phyloP scores from a whole-genome alignment of 1,140 invertebrate genomes.

The Drosophila yakuba region DNA sequence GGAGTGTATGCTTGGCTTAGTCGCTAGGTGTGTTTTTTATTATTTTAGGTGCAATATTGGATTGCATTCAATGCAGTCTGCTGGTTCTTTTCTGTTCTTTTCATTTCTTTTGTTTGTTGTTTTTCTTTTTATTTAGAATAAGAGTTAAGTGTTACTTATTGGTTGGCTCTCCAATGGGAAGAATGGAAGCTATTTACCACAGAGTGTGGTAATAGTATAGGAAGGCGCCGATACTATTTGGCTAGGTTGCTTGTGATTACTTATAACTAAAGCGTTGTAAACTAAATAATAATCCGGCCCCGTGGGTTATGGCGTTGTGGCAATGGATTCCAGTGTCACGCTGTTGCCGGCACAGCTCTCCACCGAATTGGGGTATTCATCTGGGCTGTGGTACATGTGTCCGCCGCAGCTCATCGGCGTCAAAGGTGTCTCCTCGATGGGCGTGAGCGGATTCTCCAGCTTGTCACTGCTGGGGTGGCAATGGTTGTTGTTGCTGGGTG shows the following conservation, averaged over 20 bases:
- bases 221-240: constrained; percentile 42
- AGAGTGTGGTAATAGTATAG: constrained; percentile 53
- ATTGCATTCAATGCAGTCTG: constrained; percentile 73
- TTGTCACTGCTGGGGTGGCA: constrained; percentile 3
- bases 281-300: constrained; percentile 63
- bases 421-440: constrained; percentile 21
- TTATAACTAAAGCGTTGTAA: constrained; percentile 51
- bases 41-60: constrained; percentile 37
- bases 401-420: constrained; percentile 37
- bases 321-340: constrained; percentile 46
- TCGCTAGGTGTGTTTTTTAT: constrained; percentile 12
- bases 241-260: constrained; percentile 28
- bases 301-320: constrained; percentile 59
- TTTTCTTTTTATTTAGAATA: constrained; percentile 8
- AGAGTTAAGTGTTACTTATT: neutral
- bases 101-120: neutral
- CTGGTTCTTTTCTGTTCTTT: constrained; percentile 28
- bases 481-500: constrained; percentile 10
- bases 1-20: constrained; percentile 46
- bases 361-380: constrained; percentile 61
- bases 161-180: constrained; percentile 46
- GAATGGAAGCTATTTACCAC: constrained; percentile 57
- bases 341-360: constrained; percentile 56
- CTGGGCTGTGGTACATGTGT: constrained; percentile 23
- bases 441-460: constrained; percentile 18